Evolutionary conservation across 2,797 vertebrate genomes (phyloP), one percentile per base, ranked within the genome.

Genomic region (Hafferia zeledoni): DNA sequence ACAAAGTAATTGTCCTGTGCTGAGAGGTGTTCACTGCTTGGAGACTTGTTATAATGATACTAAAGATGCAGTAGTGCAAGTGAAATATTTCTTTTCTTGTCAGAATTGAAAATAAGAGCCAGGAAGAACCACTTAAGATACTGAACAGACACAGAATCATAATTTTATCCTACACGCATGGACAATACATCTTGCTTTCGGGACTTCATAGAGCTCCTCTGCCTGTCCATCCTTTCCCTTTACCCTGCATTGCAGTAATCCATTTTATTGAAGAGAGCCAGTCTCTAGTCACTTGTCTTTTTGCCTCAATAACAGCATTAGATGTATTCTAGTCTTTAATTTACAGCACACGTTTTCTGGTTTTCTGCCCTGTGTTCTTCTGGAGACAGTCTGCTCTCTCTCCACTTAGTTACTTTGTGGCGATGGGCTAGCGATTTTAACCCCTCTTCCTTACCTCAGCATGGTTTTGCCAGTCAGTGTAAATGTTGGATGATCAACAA

Each of bases 141-240:
- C 3, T 2, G 27, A 70, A n/a, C 19, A 74, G 67, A 22, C 17
- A 37, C n/a, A 72, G 37, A 50, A 49, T 25, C 79, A 28, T 31
- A 43, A 28, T 49, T 5, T 1, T 11, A 22, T 46, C 27, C 55
- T 86, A 3, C 5, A 0, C 35, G 9, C 17, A 2, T 0, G 0
- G 55, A 15, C 19, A 52, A 1, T 25, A 24, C 30, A 47, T 89
- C 64, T 65, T 83, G 5, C n/a, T 57, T 91, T 52, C 37, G n/a
- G 25, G 37, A 35, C 18, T 47, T 85, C 10, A 8, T 0, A 13
- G 56, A 50, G 11, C 33, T 74, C 2, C 33, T 83, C 76, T 77
- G 17, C 39, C 39, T 82, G 52, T 43, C 52, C 41, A 25, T 82
- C 47, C 55, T 53, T 56, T 75, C 35, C n/a, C 20, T 39, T 63